Base-by-base conservation (phyloP, 1,140 invertebrate genomes). In the Ganaspis sp. region DNA sequence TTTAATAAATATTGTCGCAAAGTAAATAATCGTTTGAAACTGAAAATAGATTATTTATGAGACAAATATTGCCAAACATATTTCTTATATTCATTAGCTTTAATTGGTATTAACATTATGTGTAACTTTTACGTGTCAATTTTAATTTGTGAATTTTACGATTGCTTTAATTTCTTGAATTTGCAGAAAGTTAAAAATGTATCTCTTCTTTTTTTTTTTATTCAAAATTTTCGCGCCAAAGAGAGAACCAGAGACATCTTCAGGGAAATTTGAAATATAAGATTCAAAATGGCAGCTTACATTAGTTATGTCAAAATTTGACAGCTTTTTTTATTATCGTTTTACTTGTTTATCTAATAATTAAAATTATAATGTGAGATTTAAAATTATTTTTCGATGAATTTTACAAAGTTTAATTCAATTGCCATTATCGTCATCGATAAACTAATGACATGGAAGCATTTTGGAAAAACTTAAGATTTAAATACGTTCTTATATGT, bases 401-500 rank as follows among this genome's bases (percentile, higher is more conserved):
- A 1, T 26, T 64, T 34, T 64, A 29, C 11, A 34, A 64, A 26
- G 26, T 64, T 64, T 64, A 54, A 21, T 23, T 0, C 23, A 64
- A 64, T 8, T 9, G n/a, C 12, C 11, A 26, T 3, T 34, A n/a
- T 54, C 26, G 17, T 40, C 21, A 34, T 15, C 9, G 26, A 74
- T 19, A 19, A 49, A 38, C n/a, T 70, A n/a, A 54, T 42, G 64
- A 75, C 45, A 88, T 88, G 85, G 81, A 89, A 83, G 74, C 73
- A 21, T 49, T 86, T 72, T 86, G 85, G 77, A 87, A 83, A 58
- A 86, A 83, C 45, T 74, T 89, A 23, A 89, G 86, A 73, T 83
- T 88, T n/a, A 91, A 89, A 80, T 88, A 87, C 70, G 83, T 91
- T 34, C 82, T 91, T 37, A 79, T 83, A 29, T 90, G 90, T 76